A percentile compares a stretch with the other conserved stretches of the same genome.
Conservation (phyloP, 2,113 vertebrate species). For the Baryphthengus martii region DNA sequence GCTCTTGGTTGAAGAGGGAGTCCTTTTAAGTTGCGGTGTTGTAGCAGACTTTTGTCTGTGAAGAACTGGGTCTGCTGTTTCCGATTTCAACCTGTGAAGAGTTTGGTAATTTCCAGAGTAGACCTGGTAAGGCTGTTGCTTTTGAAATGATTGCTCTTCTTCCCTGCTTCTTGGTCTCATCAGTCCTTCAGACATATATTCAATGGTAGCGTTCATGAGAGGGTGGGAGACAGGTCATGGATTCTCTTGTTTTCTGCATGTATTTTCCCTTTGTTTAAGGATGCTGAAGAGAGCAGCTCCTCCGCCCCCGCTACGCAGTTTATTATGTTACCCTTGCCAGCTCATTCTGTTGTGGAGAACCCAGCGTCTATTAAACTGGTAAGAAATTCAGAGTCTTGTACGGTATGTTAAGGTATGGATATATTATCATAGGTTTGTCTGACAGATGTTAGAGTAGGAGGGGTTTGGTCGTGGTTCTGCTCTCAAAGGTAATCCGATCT, state of each 20-base stretch:
- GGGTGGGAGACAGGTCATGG: neutral
- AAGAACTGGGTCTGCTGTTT: neutral
- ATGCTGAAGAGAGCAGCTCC: constrained; percentile 77
- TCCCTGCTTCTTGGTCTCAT: neutral
- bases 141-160: neutral
- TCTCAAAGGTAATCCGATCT: neutral
- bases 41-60: neutral
- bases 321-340: constrained; percentile 89
- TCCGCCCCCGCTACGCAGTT: constrained; percentile 78
- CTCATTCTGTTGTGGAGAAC: constrained; percentile 78
- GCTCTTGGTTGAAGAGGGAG: neutral
- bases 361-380: constrained; percentile 90
- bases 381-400: constrained; percentile 37
- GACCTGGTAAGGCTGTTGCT: neutral
- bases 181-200: neutral
- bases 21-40: neutral
- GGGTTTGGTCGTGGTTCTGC: neutral
- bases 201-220: neutral
- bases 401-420: neutral
- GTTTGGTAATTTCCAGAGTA: neutral
- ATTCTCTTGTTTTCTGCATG: neutral
- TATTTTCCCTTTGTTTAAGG: constrained; percentile 71
- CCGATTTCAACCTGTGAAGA: neutral
- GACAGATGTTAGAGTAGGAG: neutral
- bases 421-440: neutral